A percentile compares a stretch with the other conserved stretches of the same genome.
Conservation (phyloP, 2,113 vertebrate genomes). For the Aphyosemion australe region DNA sequence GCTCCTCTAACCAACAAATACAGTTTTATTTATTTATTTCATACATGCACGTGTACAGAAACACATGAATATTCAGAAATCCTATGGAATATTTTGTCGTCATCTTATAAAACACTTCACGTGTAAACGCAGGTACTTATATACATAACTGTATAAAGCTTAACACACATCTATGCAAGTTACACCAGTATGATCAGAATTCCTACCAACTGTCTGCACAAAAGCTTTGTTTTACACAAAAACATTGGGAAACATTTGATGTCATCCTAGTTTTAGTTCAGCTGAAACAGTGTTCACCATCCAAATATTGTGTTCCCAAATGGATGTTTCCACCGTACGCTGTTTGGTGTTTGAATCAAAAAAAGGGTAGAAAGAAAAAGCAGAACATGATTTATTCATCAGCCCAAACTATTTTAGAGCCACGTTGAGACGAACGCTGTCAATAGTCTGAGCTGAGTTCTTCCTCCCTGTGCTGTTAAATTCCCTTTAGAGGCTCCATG, state of each 20-base stretch:
- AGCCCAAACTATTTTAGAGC: slow-evolving; percentile 44
- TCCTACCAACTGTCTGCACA: background rate
- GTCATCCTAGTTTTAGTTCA: slow-evolving; percentile 2
- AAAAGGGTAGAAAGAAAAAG: slow-evolving; percentile 25
- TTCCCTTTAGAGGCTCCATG: slow-evolving; percentile 39
- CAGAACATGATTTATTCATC: slow-evolving; percentile 62
- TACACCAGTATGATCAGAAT: background rate
- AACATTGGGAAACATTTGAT: no score
- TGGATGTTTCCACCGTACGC: slow-evolving; percentile 22
- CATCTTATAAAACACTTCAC: no score
- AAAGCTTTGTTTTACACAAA: background rate
- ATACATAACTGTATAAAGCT: no score
- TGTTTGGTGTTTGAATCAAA: slow-evolving; percentile 36
- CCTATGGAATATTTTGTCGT: no score
- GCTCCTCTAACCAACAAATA: no score
- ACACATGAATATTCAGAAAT: no score
- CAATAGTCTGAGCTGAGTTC: slow-evolving; percentile 38
- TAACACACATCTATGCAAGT: no score
- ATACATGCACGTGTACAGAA: no score
- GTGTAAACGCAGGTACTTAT: no score
- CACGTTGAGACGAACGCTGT: slow-evolving; percentile 34
- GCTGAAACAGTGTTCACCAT: slow-evolving; percentile 7
- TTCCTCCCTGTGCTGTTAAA: slow-evolving; percentile 20
- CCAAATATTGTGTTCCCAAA: slow-evolving; percentile 7
- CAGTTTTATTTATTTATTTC: no score